These are phyloP conservation scores for Manis javanica DNA, from an alignment of 2,797 vertebrate genomes.

Conservation along the genomic window DNA sequence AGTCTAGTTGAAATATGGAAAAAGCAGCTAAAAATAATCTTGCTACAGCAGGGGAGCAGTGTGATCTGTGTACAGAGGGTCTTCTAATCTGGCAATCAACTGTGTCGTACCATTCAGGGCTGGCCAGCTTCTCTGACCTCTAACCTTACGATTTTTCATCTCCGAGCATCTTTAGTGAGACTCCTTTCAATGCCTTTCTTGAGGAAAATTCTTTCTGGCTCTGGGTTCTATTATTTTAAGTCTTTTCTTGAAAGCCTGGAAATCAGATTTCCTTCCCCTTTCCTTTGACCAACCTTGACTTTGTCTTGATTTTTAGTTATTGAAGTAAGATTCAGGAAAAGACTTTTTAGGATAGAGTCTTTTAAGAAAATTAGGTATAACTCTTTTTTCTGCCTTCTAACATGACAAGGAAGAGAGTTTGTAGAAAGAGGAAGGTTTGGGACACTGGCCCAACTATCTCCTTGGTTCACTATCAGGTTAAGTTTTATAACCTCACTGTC, in stretches of 20 bases:
- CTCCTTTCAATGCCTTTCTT: neutral
- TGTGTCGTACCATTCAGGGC: neutral
- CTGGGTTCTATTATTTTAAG: conserved; percentile 42
- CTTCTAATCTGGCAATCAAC: neutral
- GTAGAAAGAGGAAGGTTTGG: neutral
- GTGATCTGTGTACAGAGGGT: neutral
- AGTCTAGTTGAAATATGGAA: conserved; percentile 11
- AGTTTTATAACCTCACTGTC: neutral
- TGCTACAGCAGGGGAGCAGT: neutral
- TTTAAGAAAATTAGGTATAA: conserved; percentile 45
- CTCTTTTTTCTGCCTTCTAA: neutral
- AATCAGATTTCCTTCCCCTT: conserved; percentile 62
- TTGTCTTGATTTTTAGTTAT: conserved; percentile 57
- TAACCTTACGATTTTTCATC: conserved; percentile 21
- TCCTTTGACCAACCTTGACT: conserved; percentile 48
- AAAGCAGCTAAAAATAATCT: conserved; percentile 31
- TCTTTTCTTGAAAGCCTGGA: conserved; percentile 55
- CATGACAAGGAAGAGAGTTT: neutral
- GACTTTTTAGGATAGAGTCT: neutral
- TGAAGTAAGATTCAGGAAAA: conserved; percentile 51
- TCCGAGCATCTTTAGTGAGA: neutral
- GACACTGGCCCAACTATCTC: neutral
- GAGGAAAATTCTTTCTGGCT: neutral
- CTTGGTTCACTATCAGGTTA: neutral
- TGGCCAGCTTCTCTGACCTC: neutral